Conservation (phyloP, 2,113 vertebrate species). For the Alces alces region DNA sequence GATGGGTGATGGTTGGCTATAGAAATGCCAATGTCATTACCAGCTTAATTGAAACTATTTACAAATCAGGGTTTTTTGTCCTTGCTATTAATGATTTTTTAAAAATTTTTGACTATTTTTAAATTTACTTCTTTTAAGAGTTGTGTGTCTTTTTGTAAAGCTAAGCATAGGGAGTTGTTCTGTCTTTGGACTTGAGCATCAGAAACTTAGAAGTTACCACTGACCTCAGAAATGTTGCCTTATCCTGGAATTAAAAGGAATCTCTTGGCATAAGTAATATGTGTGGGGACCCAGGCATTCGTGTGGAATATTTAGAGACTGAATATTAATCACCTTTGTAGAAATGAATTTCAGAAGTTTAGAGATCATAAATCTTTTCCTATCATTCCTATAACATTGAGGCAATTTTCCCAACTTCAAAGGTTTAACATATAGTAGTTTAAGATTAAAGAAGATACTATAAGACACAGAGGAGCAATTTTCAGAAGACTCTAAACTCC, state of each 20-base stretch:
- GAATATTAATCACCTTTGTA: neutral
- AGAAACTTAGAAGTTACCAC: neutral
- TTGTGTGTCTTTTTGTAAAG: neutral
- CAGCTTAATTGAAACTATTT: neutral
- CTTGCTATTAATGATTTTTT: neutral
- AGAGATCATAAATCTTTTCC: neutral
- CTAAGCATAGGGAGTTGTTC: neutral
- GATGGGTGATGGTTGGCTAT: neutral
- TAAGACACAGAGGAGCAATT: neutral
- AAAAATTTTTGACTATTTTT: neutral
- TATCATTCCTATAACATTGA: neutral
- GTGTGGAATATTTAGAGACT: neutral
- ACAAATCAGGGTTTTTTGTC: neutral
- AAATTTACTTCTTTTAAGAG: neutral
- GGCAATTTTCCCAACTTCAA: neutral
- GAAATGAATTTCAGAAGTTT: neutral
- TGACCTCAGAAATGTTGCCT: neutral
- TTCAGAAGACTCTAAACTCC: neutral
- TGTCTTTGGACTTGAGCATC: neutral
- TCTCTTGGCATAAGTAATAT: neutral
- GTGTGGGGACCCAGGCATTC: neutral
- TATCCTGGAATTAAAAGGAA: neutral
- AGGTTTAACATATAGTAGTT: neutral
- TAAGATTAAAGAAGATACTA: neutral
- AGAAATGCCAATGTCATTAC: neutral